phyloP scores from a whole-genome alignment of 2,888 invertebrate species.

The Parthenolecanium corni region DNA sequence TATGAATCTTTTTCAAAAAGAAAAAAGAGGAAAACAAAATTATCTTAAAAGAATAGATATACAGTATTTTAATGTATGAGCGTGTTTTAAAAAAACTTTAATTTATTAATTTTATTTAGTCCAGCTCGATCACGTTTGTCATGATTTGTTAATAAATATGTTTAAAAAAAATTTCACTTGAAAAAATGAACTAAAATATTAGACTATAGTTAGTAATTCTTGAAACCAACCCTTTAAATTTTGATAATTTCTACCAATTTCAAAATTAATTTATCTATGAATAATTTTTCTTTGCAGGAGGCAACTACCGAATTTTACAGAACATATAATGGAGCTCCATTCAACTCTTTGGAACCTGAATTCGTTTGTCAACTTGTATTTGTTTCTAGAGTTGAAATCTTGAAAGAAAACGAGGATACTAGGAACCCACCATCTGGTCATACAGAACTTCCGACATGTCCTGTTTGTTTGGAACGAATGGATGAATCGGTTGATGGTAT shows the following conservation, averaged over 20 bases:
- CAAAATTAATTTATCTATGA: too few species aligned
- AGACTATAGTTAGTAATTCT: too few species aligned
- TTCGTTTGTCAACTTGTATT: constrained; percentile 88
- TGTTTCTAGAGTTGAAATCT: constrained; percentile 84
- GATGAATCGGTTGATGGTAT: constrained; percentile 98
- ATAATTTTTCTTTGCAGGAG: constrained; percentile 42
- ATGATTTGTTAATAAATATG: too few species aligned
- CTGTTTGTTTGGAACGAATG: constrained; percentile 93
- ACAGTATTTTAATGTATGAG: too few species aligned
- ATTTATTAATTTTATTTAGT: neutral
- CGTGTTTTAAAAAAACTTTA: constrained; percentile 1
- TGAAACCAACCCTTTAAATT: too few species aligned
- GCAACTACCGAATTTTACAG: constrained; percentile 85
- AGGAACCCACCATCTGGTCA: constrained; percentile 59
- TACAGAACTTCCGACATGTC: constrained; percentile 93
- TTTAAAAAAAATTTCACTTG: too few species aligned
- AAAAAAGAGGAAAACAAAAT: neutral
- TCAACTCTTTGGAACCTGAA: constrained; percentile 85
- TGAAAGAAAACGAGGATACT: constrained; percentile 53
- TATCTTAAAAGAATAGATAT: too few species aligned
- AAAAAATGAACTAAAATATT: too few species aligned
- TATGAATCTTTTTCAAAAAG: neutral
- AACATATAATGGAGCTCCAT: constrained; percentile 83
- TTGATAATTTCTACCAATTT: too few species aligned
- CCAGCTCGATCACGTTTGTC: too few species aligned